Evolutionary conservation across 2,888 invertebrate species (phyloP), one percentile per base, ranked within the genome.

Genomic region (Coremacera marginata): DNA sequence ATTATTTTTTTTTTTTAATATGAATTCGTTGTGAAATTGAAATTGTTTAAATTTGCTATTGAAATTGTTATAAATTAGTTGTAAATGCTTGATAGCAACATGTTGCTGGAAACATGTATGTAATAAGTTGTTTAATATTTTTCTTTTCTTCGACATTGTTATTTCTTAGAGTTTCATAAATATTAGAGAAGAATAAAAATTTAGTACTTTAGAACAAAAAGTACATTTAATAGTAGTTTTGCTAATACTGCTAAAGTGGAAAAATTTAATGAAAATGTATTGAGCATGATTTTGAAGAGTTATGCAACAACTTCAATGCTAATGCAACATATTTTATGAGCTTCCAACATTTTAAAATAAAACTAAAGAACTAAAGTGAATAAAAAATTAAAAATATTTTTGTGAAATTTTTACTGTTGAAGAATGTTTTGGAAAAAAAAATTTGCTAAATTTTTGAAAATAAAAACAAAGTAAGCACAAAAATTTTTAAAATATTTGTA

Each of bases 1-100:
- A n/a, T n/a, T 77, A 74, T 75, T 78, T 71, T 74, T 67, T 72
- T 16, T 52, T n/a, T 55, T 76, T 49, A 37, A 70, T 76, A 49
- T 67, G 62, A 75, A 57, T 67, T 51, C 37, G 34, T 34, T 63
- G 63, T 73, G 44, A 51, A 70, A 62, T 34, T 63, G 73, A 75
- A 75, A 67, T 72, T 62, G 60, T 73, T 73, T 19, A 62, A 49
- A 60, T 44, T 72, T 44, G 44, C 44, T 14, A 19, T 44, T 44
- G 44, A 44, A 44, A 44, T 44, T 44, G 44, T 44, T 44, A 2
- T 2, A 44, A 11, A 73, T 51, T 73, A 31, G 22, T 71, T 34
- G 22, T 71, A 71, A 76, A 49, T 51, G 37, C 22, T 70, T 57
- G 51, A 49, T 60, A 55, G 63, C 68, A 51, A 70, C 51, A 37